These are phyloP conservation scores for Ictalurus punctatus DNA, from an alignment of 2,113 vertebrate species.

Conservation along the genomic window DNA sequence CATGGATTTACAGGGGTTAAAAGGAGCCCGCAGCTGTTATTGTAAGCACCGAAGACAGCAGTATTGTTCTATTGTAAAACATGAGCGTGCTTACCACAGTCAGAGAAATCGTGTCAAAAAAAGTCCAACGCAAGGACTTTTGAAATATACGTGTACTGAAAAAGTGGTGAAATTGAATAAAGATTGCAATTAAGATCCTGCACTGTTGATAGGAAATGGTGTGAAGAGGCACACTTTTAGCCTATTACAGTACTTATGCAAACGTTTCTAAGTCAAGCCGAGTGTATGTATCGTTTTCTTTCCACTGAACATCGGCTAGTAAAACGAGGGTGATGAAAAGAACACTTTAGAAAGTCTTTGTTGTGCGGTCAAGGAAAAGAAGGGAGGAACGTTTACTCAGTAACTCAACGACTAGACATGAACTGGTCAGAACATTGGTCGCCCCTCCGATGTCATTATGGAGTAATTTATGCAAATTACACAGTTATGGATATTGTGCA, in stretches of 20 bases:
- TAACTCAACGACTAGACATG: background rate
- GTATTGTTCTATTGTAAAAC: conserved; percentile 39
- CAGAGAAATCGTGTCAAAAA: background rate
- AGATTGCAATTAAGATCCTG: background rate
- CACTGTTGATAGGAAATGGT: background rate
- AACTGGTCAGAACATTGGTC: background rate
- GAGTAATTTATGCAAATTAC: background rate
- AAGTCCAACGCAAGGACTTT: background rate
- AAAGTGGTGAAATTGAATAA: background rate
- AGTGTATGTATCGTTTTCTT: background rate
- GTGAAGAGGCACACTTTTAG: background rate
- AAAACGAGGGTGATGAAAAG: background rate
- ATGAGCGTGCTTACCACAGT: background rate
- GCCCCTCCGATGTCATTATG: background rate
- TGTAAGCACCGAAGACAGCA: conserved; percentile 41
- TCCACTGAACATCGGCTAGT: background rate
- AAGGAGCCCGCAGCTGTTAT: conserved; percentile 51
- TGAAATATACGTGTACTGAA: conserved; percentile 3
- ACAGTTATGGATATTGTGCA: background rate
- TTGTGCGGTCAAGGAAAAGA: background rate
- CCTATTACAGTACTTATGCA: background rate
- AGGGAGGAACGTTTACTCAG: background rate
- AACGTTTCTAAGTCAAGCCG: background rate
- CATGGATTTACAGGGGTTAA: conserved; percentile 56
- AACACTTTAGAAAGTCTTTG: background rate